Percentiles rank a stretch among this genome's conserved stretches.
Conservation (phyloP, 2,797 vertebrate species). For the Tokudaia tokunoshimensis region DNA sequence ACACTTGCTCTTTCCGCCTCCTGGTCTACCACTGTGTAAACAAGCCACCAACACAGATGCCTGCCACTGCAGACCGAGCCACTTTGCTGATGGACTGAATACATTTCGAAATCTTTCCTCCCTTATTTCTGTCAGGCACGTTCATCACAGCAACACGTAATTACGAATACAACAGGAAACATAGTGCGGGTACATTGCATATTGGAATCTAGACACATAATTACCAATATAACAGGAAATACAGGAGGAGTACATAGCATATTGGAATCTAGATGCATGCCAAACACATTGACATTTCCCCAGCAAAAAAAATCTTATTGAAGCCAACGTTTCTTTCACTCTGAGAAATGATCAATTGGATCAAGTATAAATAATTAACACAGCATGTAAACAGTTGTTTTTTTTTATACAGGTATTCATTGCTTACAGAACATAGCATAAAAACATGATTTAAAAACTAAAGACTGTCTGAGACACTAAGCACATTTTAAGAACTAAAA, state of each 20-base stretch:
- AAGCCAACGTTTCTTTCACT: not conserved
- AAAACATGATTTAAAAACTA: conserved; percentile 7
- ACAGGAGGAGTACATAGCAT: not conserved
- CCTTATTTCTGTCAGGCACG: not conserved
- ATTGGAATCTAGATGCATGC: not conserved
- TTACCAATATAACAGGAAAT: not conserved
- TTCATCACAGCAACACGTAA: not conserved
- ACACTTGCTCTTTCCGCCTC: too few relatives aligned
- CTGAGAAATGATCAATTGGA: conserved; percentile 16
- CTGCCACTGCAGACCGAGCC: too few relatives aligned
- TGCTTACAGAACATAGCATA: not conserved
- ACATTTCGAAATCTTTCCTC: not conserved
- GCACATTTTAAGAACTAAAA: conserved; percentile 3
- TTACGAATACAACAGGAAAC: not conserved
- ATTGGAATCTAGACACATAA: not conserved
- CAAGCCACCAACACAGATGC: not conserved
- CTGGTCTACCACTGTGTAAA: not conserved
- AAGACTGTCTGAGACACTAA: not conserved
- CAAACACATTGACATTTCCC: not conserved
- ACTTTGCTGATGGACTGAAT: not conserved
- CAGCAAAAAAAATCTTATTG: not conserved
- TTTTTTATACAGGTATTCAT: not conserved
- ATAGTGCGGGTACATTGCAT: not conserved
- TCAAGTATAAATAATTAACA: not conserved
- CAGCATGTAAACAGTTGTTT: not conserved